Evolutionary conservation across 2,888 invertebrate genomes (phyloP), one percentile per base, ranked within the genome.

Genomic region (Caenorhabditis becei): DNA sequence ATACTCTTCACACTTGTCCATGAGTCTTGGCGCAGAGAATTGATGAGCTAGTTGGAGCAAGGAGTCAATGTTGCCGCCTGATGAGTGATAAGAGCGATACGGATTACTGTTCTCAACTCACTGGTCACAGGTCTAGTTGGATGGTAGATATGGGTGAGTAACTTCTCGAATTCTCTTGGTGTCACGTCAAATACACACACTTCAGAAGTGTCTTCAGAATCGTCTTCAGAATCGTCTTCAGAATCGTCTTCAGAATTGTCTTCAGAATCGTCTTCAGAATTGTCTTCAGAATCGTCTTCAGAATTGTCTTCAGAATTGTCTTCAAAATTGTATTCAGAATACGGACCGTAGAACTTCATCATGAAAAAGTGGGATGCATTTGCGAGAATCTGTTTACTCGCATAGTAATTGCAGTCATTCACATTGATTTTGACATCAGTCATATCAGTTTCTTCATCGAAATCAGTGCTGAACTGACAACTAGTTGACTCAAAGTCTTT

Each of bases 101-200:
- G 20, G 16, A 16, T 44, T 4, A 5, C 3, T 7, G 3, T 4
- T 4, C 14, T 4, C 3, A 3, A 14, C 51, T 18, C 26, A 53
- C 53, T 53, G 14, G 53, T 26, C 1, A 53, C 53, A 11, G 53
- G 53, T 7, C 26, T 5, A 10, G 53, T 53, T 8, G 53, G 53
- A 26, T 53, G 53, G 53, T 53, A 53, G 53, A 53, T 53, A 18
- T 53, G 53, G 14, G 24, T 26, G 26, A 53, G 53, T 1, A 53
- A 26, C 14, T 26, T 24, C 16, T 26, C 26, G 26, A 53, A 26
- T 24, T 26, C 18, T 26, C 3, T 7, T 18, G 53, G 26, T 2
- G 2, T 5, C 5, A 53, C 16, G 16, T 53, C 26, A 7, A 26
- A 53, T 1, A 53, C 4, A 3, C 8, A 4, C 11, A 26, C 14